Percentiles rank a stretch among this genome's conserved stretches.
Conservation (phyloP, 2,113 vertebrate species). For the Stomatorhinus ivindoensis region DNA sequence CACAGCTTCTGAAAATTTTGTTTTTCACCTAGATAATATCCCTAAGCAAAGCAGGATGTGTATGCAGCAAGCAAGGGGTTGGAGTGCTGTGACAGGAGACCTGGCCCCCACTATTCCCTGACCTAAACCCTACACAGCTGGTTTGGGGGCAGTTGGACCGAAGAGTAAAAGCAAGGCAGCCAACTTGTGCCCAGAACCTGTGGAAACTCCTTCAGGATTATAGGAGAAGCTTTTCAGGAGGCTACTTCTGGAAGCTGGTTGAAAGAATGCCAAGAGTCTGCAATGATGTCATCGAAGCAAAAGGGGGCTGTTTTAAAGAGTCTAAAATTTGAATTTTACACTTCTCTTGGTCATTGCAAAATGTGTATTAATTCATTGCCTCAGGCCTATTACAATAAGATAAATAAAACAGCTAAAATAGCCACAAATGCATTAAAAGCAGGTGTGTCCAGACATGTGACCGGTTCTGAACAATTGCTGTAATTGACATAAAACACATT, state of each 20-base stretch:
- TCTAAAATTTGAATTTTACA: not conserved
- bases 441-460: not conserved
- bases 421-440: not conserved
- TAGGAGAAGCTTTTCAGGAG: not conserved
- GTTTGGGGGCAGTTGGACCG: not conserved
- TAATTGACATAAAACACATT: not conserved
- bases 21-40: not conserved
- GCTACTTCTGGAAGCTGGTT: not conserved
- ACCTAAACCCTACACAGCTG: not conserved
- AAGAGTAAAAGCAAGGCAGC: not conserved
- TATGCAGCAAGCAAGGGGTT: not conserved
- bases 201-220: not conserved
- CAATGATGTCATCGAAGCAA: not conserved
- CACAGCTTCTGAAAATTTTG: not conserved
- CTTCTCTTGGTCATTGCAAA: not conserved
- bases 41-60: not conserved
- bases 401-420: not conserved
- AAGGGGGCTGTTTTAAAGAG: not conserved
- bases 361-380: not conserved
- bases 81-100: not conserved
- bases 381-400: not conserved
- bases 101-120: not conserved
- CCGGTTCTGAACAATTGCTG: not conserved
- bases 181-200: not conserved
- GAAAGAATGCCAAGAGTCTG: not conserved